Evolutionary conservation across 2,797 vertebrate species (phyloP).

Genomic region (Ctenopoma multispine): DNA sequence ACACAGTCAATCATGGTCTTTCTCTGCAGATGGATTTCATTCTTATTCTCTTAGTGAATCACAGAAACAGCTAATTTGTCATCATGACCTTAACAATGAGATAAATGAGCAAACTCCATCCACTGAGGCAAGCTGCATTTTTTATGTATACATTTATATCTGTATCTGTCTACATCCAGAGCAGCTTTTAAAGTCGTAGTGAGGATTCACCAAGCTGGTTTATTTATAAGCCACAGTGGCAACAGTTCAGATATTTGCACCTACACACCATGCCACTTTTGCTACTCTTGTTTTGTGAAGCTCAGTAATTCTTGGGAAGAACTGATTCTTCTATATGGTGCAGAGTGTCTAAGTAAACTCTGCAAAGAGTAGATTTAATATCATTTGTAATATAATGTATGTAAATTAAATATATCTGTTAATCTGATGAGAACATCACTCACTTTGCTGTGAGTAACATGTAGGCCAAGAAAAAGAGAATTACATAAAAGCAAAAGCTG

Average conservation of each 20-base stretch:
- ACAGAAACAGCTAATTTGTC: conserved; percentile 30
- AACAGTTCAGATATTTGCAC: conserved; percentile 45
- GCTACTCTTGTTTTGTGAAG: conserved; percentile 11
- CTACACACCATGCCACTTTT: conserved; percentile 20
- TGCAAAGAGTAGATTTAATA: conserved; percentile 2
- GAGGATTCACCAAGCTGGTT: not conserved
- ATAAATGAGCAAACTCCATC: conserved; percentile 1
- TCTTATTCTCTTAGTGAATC: conserved; percentile 9
- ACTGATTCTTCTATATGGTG: not conserved
- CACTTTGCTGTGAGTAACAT: not conserved
- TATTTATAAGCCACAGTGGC: conserved; percentile 24
- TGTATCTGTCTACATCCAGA: not conserved
- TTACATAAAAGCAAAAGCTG: not conserved
- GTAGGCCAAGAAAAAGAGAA: conserved; percentile 9
- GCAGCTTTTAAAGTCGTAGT: conserved; percentile 4
- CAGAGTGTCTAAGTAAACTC: not conserved
- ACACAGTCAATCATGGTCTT: conserved; percentile 1
- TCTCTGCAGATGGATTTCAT: conserved; percentile 13
- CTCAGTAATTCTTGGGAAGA: conserved; percentile 1
- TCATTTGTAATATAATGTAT: no score
- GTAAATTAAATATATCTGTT: not conserved
- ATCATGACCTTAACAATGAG: conserved; percentile 3
- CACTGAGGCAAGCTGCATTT: no score
- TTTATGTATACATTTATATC: no score
- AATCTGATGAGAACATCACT: not conserved